Evolutionary conservation across 2,797 vertebrate species (phyloP).

Genomic region (Malacoraja senta): DNA sequence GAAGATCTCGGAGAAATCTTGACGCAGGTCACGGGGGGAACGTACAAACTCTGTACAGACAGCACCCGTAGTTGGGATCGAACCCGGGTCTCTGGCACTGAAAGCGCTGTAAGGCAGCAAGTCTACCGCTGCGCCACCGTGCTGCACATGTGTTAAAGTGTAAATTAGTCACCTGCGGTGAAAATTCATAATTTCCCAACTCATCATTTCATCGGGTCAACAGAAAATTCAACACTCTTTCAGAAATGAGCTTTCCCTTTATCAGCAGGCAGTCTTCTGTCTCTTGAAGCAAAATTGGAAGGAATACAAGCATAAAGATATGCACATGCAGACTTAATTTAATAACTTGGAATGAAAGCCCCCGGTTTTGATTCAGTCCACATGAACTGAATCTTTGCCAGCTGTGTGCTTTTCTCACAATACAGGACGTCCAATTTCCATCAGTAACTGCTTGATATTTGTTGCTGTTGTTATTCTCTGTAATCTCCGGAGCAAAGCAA

Average conservation of each 20-base stretch:
- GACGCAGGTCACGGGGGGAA: no score
- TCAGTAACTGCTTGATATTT: not conserved
- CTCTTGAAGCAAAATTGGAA: conserved; percentile 18
- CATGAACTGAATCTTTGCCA: not conserved
- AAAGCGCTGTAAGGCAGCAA: no score
- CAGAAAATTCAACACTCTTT: not conserved
- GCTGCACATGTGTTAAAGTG: not conserved
- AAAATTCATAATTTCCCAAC: not conserved
- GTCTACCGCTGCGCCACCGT: no score
- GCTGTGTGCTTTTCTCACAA: not conserved
- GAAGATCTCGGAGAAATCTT: no score
- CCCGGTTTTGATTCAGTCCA: conserved; percentile 12
- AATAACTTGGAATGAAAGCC: conserved; percentile 12
- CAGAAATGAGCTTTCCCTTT: not conserved
- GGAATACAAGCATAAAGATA: not conserved
- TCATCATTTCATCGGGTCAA: not conserved
- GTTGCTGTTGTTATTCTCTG: not conserved
- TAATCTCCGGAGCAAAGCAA: not conserved
- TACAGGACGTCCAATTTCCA: not conserved
- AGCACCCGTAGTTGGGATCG: no score
- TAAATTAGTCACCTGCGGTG: not conserved
- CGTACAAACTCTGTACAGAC: no score
- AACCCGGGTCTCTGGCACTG: no score
- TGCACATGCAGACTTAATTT: conserved; percentile 29
- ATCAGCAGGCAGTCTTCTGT: not conserved